A percentile compares a stretch with the other conserved stretches of the same genome.
Evolutionary conservation across 35 echinoderm and acorn worm species (phyloP).

Genomic region (Ptychodera flava): DNA sequence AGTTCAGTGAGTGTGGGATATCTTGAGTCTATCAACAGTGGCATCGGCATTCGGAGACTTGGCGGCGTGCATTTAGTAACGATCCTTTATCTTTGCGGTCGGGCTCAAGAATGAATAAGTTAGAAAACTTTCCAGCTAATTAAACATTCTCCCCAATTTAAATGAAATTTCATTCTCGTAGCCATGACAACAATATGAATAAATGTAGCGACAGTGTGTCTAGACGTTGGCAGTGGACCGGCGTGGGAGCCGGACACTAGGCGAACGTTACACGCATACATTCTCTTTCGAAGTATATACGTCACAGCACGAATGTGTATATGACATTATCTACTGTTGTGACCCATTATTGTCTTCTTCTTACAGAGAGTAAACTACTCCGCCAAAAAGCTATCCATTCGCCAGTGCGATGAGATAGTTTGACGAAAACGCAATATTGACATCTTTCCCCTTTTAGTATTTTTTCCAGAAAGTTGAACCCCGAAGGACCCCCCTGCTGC

Average conservation of each 20-base stretch:
- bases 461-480: background rate
- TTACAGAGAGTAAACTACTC: too few species aligned
- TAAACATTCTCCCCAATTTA: background rate
- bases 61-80: background rate
- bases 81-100: background rate
- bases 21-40: background rate
- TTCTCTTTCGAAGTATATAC: background rate
- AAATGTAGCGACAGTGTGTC: background rate
- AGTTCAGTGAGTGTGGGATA: background rate
- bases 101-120: background rate
- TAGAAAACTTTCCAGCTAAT: background rate
- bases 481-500: background rate
- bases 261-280: background rate
- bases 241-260: background rate
- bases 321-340: background rate
- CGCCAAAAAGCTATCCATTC: too few species aligned
- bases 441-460: too few species aligned
- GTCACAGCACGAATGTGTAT: background rate
- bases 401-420: too few species aligned
- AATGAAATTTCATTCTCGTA: background rate
- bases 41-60: background rate
- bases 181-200: conserved; percentile 1
- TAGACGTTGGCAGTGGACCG: background rate
- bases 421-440: too few species aligned
- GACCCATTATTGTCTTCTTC: too few species aligned